Percentiles rank a stretch among this genome's conserved stretches.
Conservation (phyloP, 2,797 vertebrate species). For the Fringilla coelebs region DNA sequence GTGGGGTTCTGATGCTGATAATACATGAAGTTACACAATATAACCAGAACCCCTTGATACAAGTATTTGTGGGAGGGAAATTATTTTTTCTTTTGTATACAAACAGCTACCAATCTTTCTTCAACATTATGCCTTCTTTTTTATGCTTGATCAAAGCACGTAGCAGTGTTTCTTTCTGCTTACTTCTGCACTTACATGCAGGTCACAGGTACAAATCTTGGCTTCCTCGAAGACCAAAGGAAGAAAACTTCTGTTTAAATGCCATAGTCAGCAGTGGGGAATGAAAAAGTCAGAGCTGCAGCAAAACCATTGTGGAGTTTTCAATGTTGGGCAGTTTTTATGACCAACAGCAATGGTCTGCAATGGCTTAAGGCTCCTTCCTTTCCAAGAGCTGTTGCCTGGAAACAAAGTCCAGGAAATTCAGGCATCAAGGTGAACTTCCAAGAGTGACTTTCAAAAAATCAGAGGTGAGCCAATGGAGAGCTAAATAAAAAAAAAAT, state of each 20-base stretch:
- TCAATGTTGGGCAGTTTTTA: neutral
- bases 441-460: neutral
- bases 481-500: neutral
- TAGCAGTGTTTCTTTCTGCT: neutral
- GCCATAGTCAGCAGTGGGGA: neutral
- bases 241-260: neutral
- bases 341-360: neutral
- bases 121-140: neutral
- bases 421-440: neutral
- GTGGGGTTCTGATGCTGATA: neutral
- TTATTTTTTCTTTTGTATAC: neutral
- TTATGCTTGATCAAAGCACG: neutral
- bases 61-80: neutral
- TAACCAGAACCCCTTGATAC: neutral
- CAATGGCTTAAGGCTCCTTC: neutral
- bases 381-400: neutral
- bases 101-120: neutral
- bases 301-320: neutral
- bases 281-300: neutral
- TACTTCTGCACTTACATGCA: neutral
- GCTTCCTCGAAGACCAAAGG: neutral
- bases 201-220: neutral
- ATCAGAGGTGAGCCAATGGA: neutral
- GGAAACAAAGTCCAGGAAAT: neutral
- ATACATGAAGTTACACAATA: neutral